phyloP scores from a whole-genome alignment of 2,797 vertebrate genomes.

The Sebastes oblongus region DNA sequence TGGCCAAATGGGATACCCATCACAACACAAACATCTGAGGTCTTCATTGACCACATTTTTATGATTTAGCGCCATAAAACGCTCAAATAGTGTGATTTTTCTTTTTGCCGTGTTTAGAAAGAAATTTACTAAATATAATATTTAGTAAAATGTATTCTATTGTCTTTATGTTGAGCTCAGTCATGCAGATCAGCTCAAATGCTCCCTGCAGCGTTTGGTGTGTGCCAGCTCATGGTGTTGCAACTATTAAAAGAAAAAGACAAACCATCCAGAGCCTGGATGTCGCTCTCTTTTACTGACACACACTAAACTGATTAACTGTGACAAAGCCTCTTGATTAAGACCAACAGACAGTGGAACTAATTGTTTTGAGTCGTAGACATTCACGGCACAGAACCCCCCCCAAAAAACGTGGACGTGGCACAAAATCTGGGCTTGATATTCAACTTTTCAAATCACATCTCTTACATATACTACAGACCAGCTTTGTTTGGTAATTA shows the following conservation, averaged over 20 bases:
- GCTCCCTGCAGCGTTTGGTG: constrained; percentile 4
- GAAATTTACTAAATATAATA: neutral
- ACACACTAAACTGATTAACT: constrained; percentile 74
- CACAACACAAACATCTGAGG: constrained; percentile 2
- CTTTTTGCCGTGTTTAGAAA: neutral
- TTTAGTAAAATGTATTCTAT: neutral
- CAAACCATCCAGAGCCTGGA: constrained; percentile 10
- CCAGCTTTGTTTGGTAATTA: constrained; percentile 34
- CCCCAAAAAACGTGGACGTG: constrained; percentile 4
- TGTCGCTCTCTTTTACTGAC: constrained; percentile 26
- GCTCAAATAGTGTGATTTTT: neutral
- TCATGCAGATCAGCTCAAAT: constrained; percentile 18
- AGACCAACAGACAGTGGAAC: constrained; percentile 68
- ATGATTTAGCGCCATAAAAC: neutral
- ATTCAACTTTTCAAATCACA: constrained; percentile 44
- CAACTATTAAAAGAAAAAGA: constrained; percentile 12
- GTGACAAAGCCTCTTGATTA: constrained; percentile 61
- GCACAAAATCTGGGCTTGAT: constrained; percentile 25
- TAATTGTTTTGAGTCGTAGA: constrained; percentile 61
- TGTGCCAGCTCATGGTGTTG: constrained; percentile 4
- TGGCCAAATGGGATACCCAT: neutral
- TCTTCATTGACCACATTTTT: neutral
- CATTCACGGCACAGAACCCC: constrained; percentile 42
- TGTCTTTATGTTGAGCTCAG: constrained; percentile 16
- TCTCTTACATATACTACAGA: constrained; percentile 13